Evolutionary conservation across 2,797 vertebrate species (phyloP), one percentile per base, ranked within the genome.

Genomic region (Chaetophractus vellerosus): DNA sequence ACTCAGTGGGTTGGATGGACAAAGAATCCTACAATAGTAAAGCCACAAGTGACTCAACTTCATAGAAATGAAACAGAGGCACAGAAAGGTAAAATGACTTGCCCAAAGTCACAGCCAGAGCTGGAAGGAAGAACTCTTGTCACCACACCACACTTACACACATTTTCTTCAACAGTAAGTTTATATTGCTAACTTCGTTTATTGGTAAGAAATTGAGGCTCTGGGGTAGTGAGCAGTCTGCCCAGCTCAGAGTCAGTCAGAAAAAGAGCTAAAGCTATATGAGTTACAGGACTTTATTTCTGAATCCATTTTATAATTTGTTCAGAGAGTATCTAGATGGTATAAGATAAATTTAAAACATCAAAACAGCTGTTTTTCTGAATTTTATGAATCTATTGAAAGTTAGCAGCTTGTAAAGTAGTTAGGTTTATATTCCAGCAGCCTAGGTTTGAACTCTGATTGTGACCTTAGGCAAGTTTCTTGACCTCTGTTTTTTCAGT

Each of bases 211-310:
- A 86, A 88, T 90, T 14, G 10, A 94, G 66, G n/a, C 48, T 86
- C 66, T 75, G 24, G 23, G 26, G 95, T 90, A 93, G 61, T 36
- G 21, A 83, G 19, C 86, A 12, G 91, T 82, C n/a, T 66, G 41
- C 85, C 41, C 64, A 80, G n/a, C 50, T 93, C 23, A 75, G 61
- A 57, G 52, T 94, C 61, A 33, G 4, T 81, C 55, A 87, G n/a
- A 61, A 83, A 94, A 93, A 72, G 36, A 95, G 48, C 87, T 69
- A 82, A 88, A 90, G 38, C 64, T 95, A 94, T 86, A 36, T 93
- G 36, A 79, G 50, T 86, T 94, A 64, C n/a, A 84, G 68, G 45
- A 79, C 79, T 96, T 88, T 92, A 82, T 92, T 94, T 92, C 88
- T 86, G 52, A 96, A 92, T 88, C 55, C 31, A n/a, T 93, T 92